Conservation (phyloP, 2,888 invertebrate genomes). For the Drosophila tripunctata region DNA sequence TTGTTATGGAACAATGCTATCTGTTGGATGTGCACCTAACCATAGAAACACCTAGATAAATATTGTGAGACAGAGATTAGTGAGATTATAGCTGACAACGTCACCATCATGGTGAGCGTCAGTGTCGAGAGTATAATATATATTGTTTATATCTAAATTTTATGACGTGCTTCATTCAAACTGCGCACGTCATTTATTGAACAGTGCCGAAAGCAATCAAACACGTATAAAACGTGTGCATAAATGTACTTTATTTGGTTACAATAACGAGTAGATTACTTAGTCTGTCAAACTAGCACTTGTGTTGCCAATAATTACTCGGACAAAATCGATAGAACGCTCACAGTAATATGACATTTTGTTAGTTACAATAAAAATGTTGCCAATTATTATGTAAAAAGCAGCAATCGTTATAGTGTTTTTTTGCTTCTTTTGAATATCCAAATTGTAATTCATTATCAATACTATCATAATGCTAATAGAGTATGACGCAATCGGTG, state of each 20-base stretch:
- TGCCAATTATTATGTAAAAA: neutral
- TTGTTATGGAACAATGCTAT: constrained; percentile 26
- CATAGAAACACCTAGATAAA: constrained; percentile 36
- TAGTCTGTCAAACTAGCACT: neutral
- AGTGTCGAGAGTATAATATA: constrained; percentile 44
- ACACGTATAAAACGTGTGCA: neutral
- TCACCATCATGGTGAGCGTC: constrained; percentile 48
- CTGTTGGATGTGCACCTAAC: constrained; percentile 37
- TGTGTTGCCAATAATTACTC: neutral
- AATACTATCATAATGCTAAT: neutral
- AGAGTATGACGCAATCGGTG: constrained; percentile 7
- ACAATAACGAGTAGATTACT: neutral
- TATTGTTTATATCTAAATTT: constrained; percentile 32
- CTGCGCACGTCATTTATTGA: constrained; percentile 20
- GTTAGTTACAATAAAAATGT: neutral
- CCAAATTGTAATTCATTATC: neutral
- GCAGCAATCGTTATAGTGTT: neutral
- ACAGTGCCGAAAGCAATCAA: neutral
- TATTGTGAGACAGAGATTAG: constrained; percentile 38
- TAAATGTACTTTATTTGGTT: constrained; percentile 2
- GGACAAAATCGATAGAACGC: neutral
- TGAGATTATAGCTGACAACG: constrained; percentile 54
- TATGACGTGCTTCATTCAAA: constrained; percentile 49
- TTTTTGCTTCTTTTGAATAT: neutral
- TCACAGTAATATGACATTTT: neutral